Percentiles rank a stretch among this genome's conserved stretches.
phyloP scores from a whole-genome alignment of 2,113 vertebrate species.

The Erinaceus europaeus region DNA sequence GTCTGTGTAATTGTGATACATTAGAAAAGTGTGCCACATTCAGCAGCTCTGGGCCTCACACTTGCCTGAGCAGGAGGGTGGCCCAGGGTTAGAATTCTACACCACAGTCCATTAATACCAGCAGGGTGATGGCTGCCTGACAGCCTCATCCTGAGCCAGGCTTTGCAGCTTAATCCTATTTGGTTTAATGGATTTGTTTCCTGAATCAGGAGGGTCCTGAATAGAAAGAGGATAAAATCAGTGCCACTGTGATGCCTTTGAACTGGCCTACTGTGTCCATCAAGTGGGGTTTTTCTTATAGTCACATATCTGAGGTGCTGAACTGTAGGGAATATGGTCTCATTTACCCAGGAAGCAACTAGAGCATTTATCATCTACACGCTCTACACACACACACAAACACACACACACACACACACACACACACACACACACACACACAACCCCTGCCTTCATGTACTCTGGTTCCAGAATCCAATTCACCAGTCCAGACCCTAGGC shows the following conservation, averaged over 20 bases:
- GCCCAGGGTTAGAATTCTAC: conserved; percentile 48
- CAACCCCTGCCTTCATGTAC: background rate
- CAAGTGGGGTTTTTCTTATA: background rate
- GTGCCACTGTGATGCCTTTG: background rate
- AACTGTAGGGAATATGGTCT: background rate
- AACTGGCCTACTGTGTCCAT: background rate
- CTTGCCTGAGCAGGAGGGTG: conserved; percentile 25
- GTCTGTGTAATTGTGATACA: conserved; percentile 72
- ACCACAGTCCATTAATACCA: conserved; percentile 57
- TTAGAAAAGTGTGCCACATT: conserved; percentile 67
- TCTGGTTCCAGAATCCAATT: background rate
- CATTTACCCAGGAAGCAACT: background rate
- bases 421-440: no score
- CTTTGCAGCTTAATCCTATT: conserved; percentile 68
- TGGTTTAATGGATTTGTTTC: conserved; percentile 68
- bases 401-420: no score
- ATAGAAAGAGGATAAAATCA: background rate
- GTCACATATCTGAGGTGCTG: background rate
- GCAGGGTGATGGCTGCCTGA: conserved; percentile 46
- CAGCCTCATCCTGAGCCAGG: background rate
- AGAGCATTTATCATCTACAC: background rate
- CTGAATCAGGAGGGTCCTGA: background rate
- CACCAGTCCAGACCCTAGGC: background rate
- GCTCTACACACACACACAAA: no score
- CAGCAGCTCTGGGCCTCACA: conserved; percentile 7